Percentiles rank a stretch among this genome's conserved stretches.
Evolutionary conservation across 1,140 invertebrate species (phyloP).

Genomic region (Paraescarpia echinospica): DNA sequence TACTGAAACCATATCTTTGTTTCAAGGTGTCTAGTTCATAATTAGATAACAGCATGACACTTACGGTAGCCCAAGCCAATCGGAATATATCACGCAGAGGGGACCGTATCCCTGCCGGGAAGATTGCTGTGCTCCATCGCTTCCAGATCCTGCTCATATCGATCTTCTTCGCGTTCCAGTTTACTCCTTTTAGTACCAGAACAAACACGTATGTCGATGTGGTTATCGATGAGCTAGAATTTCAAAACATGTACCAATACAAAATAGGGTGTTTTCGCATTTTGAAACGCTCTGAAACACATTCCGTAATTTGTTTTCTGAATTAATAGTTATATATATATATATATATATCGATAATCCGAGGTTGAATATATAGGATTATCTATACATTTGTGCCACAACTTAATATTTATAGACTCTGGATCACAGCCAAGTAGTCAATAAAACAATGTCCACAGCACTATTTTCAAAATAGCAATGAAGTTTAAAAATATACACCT

Average conservation of each 20-base stretch:
- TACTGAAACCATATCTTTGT: background rate
- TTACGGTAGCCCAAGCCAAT: background rate
- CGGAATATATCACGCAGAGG: background rate
- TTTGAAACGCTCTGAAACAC: background rate
- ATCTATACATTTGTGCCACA: no score
- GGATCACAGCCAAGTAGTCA: no score
- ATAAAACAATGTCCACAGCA: no score
- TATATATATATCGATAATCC: no score
- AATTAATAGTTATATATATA: no score
- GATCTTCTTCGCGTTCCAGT: background rate
- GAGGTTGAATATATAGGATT: no score
- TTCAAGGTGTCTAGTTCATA: background rate
- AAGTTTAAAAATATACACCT: no score
- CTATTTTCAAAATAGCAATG: no score
- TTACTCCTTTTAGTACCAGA: background rate
- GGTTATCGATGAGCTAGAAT: background rate
- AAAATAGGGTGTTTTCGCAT: background rate
- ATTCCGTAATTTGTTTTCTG: no score
- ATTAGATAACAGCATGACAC: background rate
- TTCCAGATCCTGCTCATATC: background rate
- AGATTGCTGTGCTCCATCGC: background rate
- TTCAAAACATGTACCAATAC: background rate
- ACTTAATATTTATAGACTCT: no score
- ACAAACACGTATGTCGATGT: background rate
- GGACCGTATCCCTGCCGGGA: background rate